phyloP scores from a whole-genome alignment of 2,113 vertebrate genomes.

The Rhinolophus sinicus region DNA sequence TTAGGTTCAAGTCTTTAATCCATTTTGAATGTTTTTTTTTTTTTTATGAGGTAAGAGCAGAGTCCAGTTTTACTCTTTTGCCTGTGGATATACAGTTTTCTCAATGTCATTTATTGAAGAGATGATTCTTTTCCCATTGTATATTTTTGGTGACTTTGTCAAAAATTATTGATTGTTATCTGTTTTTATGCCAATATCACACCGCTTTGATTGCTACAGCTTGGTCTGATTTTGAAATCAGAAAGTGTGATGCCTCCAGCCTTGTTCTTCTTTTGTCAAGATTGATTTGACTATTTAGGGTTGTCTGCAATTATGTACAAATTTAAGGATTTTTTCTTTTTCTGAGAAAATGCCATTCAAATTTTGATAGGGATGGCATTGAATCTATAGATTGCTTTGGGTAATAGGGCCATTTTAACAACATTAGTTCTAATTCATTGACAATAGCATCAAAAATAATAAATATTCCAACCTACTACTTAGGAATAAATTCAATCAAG shows the following conservation, averaged over 20 bases:
- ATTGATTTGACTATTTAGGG: not conserved
- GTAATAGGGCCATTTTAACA: not conserved
- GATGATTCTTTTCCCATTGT: not conserved
- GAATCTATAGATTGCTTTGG: not conserved
- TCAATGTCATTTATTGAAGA: not conserved
- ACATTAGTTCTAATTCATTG: not conserved
- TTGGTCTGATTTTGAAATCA: not conserved
- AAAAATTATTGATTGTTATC: not conserved
- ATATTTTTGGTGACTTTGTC: not conserved
- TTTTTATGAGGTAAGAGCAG: not conserved
- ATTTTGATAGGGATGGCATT: not conserved
- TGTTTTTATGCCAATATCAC: not conserved
- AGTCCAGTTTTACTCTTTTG: not conserved
- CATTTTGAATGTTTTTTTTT: not conserved
- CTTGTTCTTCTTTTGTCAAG: not conserved
- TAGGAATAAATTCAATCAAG: not conserved
- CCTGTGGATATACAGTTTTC: not conserved
- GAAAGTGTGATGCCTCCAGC: not conserved
- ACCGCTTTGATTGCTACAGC: not conserved
- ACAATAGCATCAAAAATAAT: not conserved
- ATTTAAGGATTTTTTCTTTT: not conserved
- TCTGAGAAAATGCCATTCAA: not conserved
- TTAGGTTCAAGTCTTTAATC: not conserved
- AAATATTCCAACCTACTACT: not conserved
- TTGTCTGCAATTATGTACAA: not conserved